Evolutionary conservation across 2,888 invertebrate species (phyloP), one percentile per base, ranked within the genome.

Genomic region (Gonocerus acuteangulatus): DNA sequence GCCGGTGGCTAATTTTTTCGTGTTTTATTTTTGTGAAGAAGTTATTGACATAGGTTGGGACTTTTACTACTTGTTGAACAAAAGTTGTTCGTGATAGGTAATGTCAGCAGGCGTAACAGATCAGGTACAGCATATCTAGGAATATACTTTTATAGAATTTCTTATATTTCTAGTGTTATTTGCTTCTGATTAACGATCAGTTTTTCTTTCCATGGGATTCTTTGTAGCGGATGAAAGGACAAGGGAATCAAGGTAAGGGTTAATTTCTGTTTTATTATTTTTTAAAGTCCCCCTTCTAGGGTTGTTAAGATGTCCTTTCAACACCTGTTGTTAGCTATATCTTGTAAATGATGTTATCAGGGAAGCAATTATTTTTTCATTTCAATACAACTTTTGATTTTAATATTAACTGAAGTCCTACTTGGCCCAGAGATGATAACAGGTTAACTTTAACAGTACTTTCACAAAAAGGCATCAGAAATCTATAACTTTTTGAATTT

Each of bases 101-200:
- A 88, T 88, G 88, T 88, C 87, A 86, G 85, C 88, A 86, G 86
- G 87, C 86, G 86, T 87, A 85, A 85, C 86, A 83, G 87, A 88
- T 81, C 87, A 87, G 87, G 87, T 87, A 86, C 71, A 74, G 72
- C 73, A 72, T 63, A 47, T 62, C 62, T 67, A 66, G 67, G 68
- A 70, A 68, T 70, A 68, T 68, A 68, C 68, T 64, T 66, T 65
- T 64, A 68, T 65, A 66, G 68, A 65, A 67, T 69, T 65, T 70
- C 67, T 65, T 66, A 69, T 64, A 66, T 62, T 60, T 66, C 3
- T 69, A 70, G 70, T 44, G 34, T 19, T 70, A 67, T 68, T 70
- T 68, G 65, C 60, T 59, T 63, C 65, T 57, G 15, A 45, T 56
- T 56, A 56, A 56, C 44, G 45, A 23, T 18, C 62, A 59, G 65